Evolutionary conservation across 2,888 invertebrate species (phyloP).

Genomic region (Caprella mutica): DNA sequence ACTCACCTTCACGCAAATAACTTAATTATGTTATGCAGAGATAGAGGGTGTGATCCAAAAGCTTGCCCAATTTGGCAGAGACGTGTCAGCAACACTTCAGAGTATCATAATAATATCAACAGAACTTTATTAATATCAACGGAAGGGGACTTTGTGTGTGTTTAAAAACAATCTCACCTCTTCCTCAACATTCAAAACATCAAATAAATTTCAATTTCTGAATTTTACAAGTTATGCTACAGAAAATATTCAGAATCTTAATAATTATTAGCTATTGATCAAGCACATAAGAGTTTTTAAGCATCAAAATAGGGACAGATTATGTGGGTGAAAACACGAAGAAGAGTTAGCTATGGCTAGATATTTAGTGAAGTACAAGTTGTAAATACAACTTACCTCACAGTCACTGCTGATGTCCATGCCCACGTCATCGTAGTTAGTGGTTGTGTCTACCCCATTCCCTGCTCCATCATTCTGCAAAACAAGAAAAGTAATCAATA

Average conservation of each 20-base stretch:
- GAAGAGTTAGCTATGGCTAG: not conserved
- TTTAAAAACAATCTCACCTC: not conserved
- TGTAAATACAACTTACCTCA: slow-evolving; percentile 11
- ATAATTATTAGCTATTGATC: not conserved
- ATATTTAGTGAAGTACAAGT: not conserved
- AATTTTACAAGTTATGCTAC: not conserved
- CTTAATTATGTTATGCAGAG: slow-evolving; percentile 11
- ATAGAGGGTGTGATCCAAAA: slow-evolving; percentile 8
- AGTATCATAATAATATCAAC: slow-evolving; percentile 34
- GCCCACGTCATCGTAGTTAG: slow-evolving; percentile 34
- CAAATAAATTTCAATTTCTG: not conserved
- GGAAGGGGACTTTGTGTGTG: too few relatives aligned
- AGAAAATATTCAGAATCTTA: not conserved
- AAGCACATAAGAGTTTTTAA: not conserved
- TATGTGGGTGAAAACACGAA: not conserved
- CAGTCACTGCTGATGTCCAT: slow-evolving; percentile 35
- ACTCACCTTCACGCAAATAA: slow-evolving; percentile 29
- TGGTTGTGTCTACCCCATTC: slow-evolving; percentile 23
- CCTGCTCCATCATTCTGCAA: slow-evolving; percentile 5
- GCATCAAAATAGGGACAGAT: not conserved
- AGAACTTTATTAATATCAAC: slow-evolving; percentile 35
- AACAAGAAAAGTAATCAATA: not conserved
- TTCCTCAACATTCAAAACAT: not conserved
- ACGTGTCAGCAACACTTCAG: slow-evolving; percentile 31
- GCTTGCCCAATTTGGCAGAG: slow-evolving; percentile 4